Evolutionary conservation across 2,888 invertebrate species (phyloP).

Genomic region (Pilophorus perplexus): DNA sequence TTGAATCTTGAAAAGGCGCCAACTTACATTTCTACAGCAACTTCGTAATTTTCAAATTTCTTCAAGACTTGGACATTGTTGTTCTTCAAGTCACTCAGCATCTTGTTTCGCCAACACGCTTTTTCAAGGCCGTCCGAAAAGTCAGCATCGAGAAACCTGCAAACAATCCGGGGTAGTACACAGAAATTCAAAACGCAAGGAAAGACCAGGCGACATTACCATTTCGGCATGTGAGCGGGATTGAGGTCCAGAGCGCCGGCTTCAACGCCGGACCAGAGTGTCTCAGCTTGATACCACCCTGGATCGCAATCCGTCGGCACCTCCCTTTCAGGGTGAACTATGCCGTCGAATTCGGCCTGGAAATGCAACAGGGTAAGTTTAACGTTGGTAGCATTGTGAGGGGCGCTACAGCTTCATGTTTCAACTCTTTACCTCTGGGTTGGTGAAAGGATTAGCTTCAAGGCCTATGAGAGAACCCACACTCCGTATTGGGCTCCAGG

Average conservation of each 20-base stretch:
- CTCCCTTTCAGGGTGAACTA: conserved; percentile 53
- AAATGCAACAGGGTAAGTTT: neutral
- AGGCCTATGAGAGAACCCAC: conserved; percentile 80
- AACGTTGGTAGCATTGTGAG: too few species aligned
- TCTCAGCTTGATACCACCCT: conserved; percentile 67
- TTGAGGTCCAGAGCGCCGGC: conserved; percentile 78
- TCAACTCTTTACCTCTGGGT: conserved; percentile 57
- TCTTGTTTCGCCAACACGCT: conserved; percentile 70
- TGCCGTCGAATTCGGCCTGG: conserved; percentile 47
- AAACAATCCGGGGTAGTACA: too few species aligned
- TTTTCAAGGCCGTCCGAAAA: conserved; percentile 51
- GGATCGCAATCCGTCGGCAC: conserved; percentile 54
- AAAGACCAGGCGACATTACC: too few species aligned
- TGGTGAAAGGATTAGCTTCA: conserved; percentile 82
- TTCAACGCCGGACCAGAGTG: conserved; percentile 77
- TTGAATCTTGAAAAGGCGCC: too few species aligned
- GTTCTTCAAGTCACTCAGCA: conserved; percentile 66
- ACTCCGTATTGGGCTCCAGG: conserved; percentile 85
- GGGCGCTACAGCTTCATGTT: too few species aligned
- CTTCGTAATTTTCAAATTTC: conserved; percentile 63
- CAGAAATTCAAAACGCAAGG: neutral
- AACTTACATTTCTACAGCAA: conserved; percentile 70
- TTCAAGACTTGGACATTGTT: conserved; percentile 55
- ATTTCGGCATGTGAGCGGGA: conserved; percentile 71
- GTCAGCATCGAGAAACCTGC: conserved; percentile 62